Evolutionary conservation across 2,888 invertebrate species (phyloP).

Genomic region (Mesochorus sp.): DNA sequence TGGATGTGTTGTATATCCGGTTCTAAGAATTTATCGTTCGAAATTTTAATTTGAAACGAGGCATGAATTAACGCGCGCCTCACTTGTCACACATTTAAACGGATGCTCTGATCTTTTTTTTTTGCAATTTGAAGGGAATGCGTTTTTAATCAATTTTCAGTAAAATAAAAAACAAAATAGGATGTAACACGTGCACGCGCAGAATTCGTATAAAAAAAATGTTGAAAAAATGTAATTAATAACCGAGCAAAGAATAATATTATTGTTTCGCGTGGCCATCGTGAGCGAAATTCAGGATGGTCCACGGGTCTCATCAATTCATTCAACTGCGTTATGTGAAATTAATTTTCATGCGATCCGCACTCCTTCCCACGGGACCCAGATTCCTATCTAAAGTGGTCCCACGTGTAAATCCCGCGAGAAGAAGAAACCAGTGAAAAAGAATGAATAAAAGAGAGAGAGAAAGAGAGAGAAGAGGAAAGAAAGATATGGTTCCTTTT

Average conservation of each 20-base stretch:
- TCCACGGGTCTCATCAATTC: conserved; percentile 44
- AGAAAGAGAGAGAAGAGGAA: not conserved
- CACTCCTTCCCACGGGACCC: conserved; percentile 46
- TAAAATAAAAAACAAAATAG: not conserved
- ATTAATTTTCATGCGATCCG: conserved; percentile 65
- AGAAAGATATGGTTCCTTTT: conserved; percentile 21
- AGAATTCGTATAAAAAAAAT: not conserved
- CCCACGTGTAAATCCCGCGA: conserved; percentile 54
- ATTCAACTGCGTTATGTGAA: conserved; percentile 55
- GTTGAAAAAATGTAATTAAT: not conserved
- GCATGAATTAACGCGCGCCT: conserved; percentile 37
- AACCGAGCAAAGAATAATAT: not conserved
- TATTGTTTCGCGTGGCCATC: not conserved
- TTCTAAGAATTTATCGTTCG: conserved; percentile 31
- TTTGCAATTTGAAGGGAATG: not conserved
- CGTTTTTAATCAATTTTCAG: too few relatives aligned
- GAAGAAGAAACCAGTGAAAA: not conserved
- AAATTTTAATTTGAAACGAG: conserved; percentile 46
- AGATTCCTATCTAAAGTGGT: conserved; percentile 68
- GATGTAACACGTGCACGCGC: not conserved
- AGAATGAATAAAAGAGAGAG: conserved; percentile 39
- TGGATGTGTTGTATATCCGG: not conserved
- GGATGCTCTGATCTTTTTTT: conserved; percentile 18
- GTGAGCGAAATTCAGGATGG: not conserved
- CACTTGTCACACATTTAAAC: conserved; percentile 31